Base-by-base conservation (phyloP, 2,797 vertebrate species). In the Dipus sagitta region DNA sequence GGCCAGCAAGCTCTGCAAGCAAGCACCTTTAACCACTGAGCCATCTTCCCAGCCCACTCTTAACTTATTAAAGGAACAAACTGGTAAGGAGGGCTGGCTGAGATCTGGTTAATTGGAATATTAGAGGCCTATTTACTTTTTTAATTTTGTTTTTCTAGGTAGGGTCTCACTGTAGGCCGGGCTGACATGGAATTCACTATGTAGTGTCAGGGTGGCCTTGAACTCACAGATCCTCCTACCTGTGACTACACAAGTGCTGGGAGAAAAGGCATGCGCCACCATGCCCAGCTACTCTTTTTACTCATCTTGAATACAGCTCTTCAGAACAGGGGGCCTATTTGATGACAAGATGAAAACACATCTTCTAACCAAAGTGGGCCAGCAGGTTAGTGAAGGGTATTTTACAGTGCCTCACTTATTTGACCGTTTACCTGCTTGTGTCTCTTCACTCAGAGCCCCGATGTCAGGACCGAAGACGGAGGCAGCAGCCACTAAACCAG, bases 381-480 rank as follows among this genome's bases (percentile, higher is more conserved):
- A 42, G 24, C 5, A 30, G 30, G 70, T 54, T 60, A 71, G 74
- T 75, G 32, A 64, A 77, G 47, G 13, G 42, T 24, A 6, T 34
- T 24, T 60, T 30, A 64, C 21, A 62, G 58, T 30, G 42, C 68
- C 79, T 74, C 71, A 52, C 75, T 92, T 87, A 94, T 3, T 80
- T 79, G 32, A 85, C 71, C 62, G 93, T 87, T 75, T 75, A 67
- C 92, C 76, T 92, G 74, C 81, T 95, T 92, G 42, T 92, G 77
- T 95, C 83, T 78, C 78, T 95, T 91, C 54, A 34, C 93, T 54
- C 86, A 98, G 97, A 97, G 79, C 89, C 97, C 82, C 87, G 98
- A 96, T 97, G 97, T 97, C 98, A 99, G 97, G 99, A 99, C 95
- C 99, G 98, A 98, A 98, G 98, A 97, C 98, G 98, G 32, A 97